Evolutionary conservation across 2,888 invertebrate genomes (phyloP).

Genomic region (Troides aeacus): DNA sequence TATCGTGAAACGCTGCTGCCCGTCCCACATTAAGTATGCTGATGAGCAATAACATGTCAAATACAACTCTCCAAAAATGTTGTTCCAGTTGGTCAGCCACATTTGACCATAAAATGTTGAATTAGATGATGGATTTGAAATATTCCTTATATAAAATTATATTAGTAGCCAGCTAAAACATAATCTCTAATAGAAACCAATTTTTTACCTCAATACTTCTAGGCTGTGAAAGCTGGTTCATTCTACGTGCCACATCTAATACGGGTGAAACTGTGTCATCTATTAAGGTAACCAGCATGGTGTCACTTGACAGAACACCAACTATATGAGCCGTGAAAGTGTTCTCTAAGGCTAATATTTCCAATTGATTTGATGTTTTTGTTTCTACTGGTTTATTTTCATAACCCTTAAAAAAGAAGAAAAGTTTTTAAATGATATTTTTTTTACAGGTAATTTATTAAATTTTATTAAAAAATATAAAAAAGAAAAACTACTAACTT

Average conservation of each 20-base stretch:
- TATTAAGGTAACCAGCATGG: conserved; percentile 82
- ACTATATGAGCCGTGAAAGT: conserved; percentile 80
- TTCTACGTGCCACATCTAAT: conserved; percentile 78
- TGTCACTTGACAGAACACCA: conserved; percentile 72
- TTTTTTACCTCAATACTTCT: conserved; percentile 61
- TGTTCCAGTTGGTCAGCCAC: no score
- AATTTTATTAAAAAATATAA: no score
- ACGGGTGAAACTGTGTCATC: conserved; percentile 78
- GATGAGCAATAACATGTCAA: no score
- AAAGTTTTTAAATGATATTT: background rate
- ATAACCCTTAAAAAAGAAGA: conserved; percentile 58
- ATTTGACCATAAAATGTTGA: no score
- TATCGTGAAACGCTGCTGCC: no score
- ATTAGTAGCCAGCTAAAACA: background rate
- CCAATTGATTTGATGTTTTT: conserved; percentile 81
- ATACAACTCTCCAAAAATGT: no score
- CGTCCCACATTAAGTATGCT: no score
- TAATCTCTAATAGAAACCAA: background rate
- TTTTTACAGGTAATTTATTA: background rate
- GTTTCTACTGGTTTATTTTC: conserved; percentile 77
- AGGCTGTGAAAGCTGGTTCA: conserved; percentile 68
- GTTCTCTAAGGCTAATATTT: conserved; percentile 84
- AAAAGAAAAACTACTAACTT: conserved; percentile 50
- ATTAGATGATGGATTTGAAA: no score
- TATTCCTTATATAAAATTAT: no score